Percentiles rank a stretch among this genome's conserved stretches.
phyloP scores from a whole-genome alignment of 2,113 vertebrate genomes.

The Cryptomyrus ogoouensis region DNA sequence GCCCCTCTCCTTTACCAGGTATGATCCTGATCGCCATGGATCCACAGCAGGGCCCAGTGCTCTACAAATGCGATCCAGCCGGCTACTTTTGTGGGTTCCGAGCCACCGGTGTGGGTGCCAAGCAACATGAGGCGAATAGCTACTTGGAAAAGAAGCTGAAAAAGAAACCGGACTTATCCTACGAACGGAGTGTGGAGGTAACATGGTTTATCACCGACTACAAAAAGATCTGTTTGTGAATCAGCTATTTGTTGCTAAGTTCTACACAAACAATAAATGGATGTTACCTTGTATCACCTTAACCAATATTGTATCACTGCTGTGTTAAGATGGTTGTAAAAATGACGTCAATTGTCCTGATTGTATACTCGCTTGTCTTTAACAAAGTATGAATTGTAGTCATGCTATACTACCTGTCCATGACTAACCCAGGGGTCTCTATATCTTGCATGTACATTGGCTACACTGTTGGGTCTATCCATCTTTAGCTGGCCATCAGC shows the following conservation, averaged over 20 bases:
- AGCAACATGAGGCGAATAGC: constrained; percentile 64
- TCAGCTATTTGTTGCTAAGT: neutral
- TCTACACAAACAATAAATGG: neutral
- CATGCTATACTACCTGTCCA: neutral
- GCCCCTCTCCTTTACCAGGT: constrained; percentile 37
- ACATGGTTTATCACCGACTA: neutral
- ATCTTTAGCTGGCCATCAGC: constrained; percentile 56
- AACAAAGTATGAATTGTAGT: neutral
- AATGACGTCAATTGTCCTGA: neutral
- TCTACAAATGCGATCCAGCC: constrained; percentile 67
- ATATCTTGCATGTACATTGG: neutral
- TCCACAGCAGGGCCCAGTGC: constrained; percentile 57
- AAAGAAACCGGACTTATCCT: constrained; percentile 56
- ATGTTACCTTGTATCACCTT: neutral
- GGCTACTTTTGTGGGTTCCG: constrained; percentile 69
- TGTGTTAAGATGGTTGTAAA: neutral
- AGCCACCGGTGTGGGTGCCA: constrained; percentile 59
- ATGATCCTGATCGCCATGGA: constrained; percentile 65
- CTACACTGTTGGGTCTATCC: neutral
- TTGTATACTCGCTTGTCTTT: neutral
- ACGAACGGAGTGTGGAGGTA: constrained; percentile 59
- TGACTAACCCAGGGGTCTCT: neutral
- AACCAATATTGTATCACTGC: neutral
- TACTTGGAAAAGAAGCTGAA: constrained; percentile 70
- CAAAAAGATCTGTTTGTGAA: neutral